phyloP scores from a whole-genome alignment of 1,140 invertebrate genomes.

The Zaprionus davidi region DNA sequence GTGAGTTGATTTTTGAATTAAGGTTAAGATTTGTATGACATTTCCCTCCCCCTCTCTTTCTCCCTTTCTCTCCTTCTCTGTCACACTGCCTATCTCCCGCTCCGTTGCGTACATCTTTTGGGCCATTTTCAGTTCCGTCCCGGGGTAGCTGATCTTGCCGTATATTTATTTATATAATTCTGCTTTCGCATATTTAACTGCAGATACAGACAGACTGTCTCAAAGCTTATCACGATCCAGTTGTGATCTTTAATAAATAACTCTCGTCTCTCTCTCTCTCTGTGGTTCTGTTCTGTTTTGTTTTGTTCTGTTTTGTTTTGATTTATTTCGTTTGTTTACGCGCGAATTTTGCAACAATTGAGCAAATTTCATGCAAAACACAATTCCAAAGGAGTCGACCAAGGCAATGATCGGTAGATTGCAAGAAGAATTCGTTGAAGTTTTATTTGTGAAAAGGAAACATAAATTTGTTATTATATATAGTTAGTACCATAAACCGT shows the following conservation, averaged over 20 bases:
- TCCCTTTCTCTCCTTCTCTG: background rate
- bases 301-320: background rate
- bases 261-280: conserved; percentile 1
- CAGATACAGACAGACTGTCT: conserved; percentile 25
- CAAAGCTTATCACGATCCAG: background rate
- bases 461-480: no score
- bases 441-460: no score
- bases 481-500: conserved; percentile 2
- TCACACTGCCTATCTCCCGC: background rate
- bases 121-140: conserved; percentile 16
- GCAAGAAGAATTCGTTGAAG: background rate
- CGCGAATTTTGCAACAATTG: conserved; percentile 34
- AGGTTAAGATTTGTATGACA: conserved; percentile 29
- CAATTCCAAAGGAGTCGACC: background rate
- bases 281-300: background rate
- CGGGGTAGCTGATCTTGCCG: conserved; percentile 36
- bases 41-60: background rate
- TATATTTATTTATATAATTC: conserved; percentile 36
- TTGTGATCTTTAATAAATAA: conserved; percentile 37
- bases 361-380: conserved; percentile 4
- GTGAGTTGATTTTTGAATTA: conserved; percentile 50
- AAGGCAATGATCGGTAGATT: background rate
- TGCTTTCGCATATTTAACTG: conserved; percentile 56
- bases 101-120: background rate
- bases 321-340: conserved; percentile 29